Base-by-base conservation (phyloP, 53 echinoderm and acorn worm genomes). In the Temnopleurus reevesii region DNA sequence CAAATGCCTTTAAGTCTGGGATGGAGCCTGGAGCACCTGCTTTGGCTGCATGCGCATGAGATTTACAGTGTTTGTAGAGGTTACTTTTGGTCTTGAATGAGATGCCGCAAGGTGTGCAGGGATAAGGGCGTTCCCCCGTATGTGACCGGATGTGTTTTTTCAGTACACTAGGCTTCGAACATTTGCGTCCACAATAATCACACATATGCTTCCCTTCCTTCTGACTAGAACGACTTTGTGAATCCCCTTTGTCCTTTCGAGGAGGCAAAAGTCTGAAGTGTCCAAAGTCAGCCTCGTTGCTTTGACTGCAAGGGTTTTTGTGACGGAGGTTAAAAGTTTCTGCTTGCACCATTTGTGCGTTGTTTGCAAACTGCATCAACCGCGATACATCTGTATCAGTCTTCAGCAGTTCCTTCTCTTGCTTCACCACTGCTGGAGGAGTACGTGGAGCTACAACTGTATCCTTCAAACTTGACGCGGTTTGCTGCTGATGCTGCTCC, bases 71-170 rank as follows among this genome's bases (percentile, higher is more conserved):
- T 81, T 99, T 99, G 82, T 99, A 99, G 8, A 99, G 91, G 46
- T 99, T 99, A 77, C 99, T 99, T 64, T 99, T 99, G 23, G 99
- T 99, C 86, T 99, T 99, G 71, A 99, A 99, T 21, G 96, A 94
- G 59, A 99, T 96, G 9, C 99, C 99, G 91, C 99, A 99, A n/a
- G 95, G 95, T 47, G 71, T 77, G 76, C 99, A 99, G 34, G 99
- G 99, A 79, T 99, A 99, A 2, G 99, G 99, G 45, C 99, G 93
- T 51, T 99, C 99, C 5, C 95, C 95, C 34, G 99, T 99, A 81
- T 99, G 99, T 12, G 99, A 99, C 25, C 99, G 90, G 43, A 99
- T 92, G 66, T 99, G 99, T 51, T 99, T 99, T 57, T 94, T 99
- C 15, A 99, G 86, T 10, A 99, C 99, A 84, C 99, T 99, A 18